Percentiles rank a stretch among this genome's conserved stretches.
Conservation (phyloP, 2,888 invertebrate genomes). For the Monoplex corrugatus region DNA sequence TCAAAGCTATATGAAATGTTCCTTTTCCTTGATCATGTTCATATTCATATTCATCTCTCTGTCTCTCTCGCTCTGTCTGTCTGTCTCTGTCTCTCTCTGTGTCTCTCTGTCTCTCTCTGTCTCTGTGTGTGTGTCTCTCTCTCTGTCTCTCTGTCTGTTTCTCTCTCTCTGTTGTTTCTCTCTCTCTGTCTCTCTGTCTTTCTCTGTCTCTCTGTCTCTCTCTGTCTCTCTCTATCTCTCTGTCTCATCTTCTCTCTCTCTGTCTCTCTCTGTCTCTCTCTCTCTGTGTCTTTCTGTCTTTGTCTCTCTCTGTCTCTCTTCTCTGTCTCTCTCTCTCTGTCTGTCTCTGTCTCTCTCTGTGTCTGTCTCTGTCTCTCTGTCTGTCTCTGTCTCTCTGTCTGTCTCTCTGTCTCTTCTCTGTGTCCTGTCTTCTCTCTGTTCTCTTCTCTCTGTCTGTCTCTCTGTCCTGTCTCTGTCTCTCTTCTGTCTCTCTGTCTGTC, state of each 20-base stretch:
- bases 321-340: conserved; percentile 32
- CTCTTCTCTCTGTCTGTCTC: too few species aligned
- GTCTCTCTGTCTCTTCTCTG: neutral
- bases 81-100: neutral
- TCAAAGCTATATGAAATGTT: too few species aligned
- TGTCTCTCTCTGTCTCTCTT: neutral
- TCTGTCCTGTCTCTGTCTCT: too few species aligned
- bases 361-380: too few species aligned
- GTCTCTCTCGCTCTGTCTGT: neutral
- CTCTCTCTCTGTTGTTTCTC: neutral
- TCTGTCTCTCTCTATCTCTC: conserved; percentile 16
- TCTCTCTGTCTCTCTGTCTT: neutral
- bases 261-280: too few species aligned
- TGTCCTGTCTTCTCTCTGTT: too few species aligned
- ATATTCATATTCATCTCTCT: too few species aligned
- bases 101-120: neutral
- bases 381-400: neutral
- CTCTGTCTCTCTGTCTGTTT: neutral
- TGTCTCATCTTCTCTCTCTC: neutral
- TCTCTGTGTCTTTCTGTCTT: neutral
- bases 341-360: too few species aligned
- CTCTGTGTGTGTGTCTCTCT: neutral
- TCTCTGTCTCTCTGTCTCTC: neutral
- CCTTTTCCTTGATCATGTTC: too few species aligned
- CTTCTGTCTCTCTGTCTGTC: too few species aligned